These are phyloP conservation scores for Agriopis aurantiaria DNA, from an alignment of 2,888 invertebrate genomes.

Conservation along the genomic window DNA sequence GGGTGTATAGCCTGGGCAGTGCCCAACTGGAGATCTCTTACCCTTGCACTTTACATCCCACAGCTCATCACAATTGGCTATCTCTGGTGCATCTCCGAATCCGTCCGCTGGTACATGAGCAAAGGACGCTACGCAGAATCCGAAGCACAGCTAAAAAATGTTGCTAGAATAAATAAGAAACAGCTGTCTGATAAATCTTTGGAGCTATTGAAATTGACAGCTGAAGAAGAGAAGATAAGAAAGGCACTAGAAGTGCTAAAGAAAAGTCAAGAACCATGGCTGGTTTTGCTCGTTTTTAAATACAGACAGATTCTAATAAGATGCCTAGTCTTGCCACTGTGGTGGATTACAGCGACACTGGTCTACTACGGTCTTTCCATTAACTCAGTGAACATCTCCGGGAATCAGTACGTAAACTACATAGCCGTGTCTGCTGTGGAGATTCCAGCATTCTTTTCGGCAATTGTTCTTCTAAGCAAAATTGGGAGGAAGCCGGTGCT, in stretches of 20 bases:
- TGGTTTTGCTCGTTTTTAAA: slow-evolving; percentile 61
- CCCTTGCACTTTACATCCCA: slow-evolving; percentile 89
- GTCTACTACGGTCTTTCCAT: slow-evolving; percentile 89
- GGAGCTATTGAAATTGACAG: slow-evolving; percentile 54
- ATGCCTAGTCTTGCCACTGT: slow-evolving; percentile 74
- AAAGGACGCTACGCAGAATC: slow-evolving; percentile 89
- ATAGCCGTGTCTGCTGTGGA: slow-evolving; percentile 87
- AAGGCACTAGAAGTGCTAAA: slow-evolving; percentile 6
- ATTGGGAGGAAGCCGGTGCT: slow-evolving; percentile 87
- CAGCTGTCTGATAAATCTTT: slow-evolving; percentile 64
- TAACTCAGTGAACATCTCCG: slow-evolving; percentile 88
- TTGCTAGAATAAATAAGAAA: slow-evolving; percentile 86
- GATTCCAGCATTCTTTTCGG: slow-evolving; percentile 89
- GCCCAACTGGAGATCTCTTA: slow-evolving; percentile 89
- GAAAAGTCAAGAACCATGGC: slow-evolving; percentile 57
- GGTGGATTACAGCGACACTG: slow-evolving; percentile 89
- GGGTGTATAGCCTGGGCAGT: slow-evolving; percentile 89
- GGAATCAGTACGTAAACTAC: slow-evolving; percentile 89
- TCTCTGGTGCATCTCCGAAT: slow-evolving; percentile 89
- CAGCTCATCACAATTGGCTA: slow-evolving; percentile 88
- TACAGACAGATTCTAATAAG: slow-evolving; percentile 59
- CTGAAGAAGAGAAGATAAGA: slow-evolving; percentile 55
- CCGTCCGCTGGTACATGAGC: slow-evolving; percentile 91
- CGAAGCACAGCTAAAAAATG: slow-evolving; percentile 85
- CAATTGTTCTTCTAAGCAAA: slow-evolving; percentile 86